Evolutionary conservation across 2,797 vertebrate species (phyloP).

Genomic region (Anas flavirostris): DNA sequence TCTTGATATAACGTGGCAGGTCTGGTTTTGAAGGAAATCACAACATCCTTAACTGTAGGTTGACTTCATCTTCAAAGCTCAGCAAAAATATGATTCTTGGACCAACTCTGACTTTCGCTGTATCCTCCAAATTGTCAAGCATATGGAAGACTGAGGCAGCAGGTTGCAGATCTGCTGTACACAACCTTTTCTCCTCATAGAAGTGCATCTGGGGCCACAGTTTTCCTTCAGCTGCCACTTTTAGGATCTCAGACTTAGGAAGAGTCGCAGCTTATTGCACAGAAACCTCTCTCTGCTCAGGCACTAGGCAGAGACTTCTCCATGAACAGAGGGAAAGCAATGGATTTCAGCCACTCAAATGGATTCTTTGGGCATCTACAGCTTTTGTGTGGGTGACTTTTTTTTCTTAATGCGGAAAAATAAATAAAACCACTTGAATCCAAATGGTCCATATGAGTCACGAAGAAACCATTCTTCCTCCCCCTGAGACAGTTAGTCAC

Average conservation of each 20-base stretch:
- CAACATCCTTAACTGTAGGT: not conserved
- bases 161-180: not conserved
- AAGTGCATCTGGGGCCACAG: not conserved
- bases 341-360: not conserved
- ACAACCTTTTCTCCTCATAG: not conserved
- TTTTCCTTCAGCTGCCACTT: not conserved
- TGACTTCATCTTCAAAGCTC: not conserved
- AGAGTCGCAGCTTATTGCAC: not conserved
- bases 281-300: not conserved
- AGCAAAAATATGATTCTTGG: not conserved
- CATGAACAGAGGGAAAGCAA: not conserved
- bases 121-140: not conserved
- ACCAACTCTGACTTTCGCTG: not conserved
- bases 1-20: not conserved
- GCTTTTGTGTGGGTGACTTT: not conserved
- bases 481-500: not conserved
- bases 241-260: not conserved
- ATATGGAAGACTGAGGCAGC: not conserved
- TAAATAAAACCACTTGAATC: not conserved
- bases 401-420: not conserved
- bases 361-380: not conserved
- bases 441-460: conserved; percentile 22
- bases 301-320: not conserved
- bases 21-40: not conserved
- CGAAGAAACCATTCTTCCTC: not conserved